Base-by-base conservation (phyloP, 2,888 invertebrate species). In the Cybosia mesomella region DNA sequence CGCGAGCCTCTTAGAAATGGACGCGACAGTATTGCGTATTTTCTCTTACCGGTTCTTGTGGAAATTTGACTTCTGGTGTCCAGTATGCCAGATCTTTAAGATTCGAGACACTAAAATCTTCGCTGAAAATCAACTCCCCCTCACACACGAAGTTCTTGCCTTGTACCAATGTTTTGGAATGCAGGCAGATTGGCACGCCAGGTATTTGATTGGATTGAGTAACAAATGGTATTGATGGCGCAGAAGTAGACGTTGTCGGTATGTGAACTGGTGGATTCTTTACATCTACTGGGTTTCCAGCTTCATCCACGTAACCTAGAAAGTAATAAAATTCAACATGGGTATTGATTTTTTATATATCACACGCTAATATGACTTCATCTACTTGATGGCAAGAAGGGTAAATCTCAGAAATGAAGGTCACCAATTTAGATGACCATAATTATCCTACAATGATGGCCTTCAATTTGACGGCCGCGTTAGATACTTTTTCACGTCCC, bases 121-220 rank as follows among this genome's bases (percentile, higher is more conserved):
- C 97, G 28, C 92, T 90, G 76, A 97, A 97, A 60, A 97, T 90
- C 36, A 96, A 84, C n/a, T 92, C 88, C 3, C 95, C 96, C 24
- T 91, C 84, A 79, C 97, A 97, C 21, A 93, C 82, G 0, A 82
- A 67, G 11, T 72, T 74, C 2, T 74, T 69, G 0, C 89, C 91
- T n/a, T 84, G 83, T 0, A 94, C 89, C 28, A 76, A 77, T 0
- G 91, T 93, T 32, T 70, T 64, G 0, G 93, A 91, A 0, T 65
- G 55, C 32, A 79, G 70, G 76, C 93, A 91, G 1, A 54, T 60
- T 22, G 75, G 66, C 5, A 72, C 22, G 0, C 11, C 21, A 24
- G 43, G 64, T 0, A 75, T 58, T 21, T 83, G 79, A 7, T 68
- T 66, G 3, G 76, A 70, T n/a, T 49, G 49, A 0, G 76, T 70